Evolutionary conservation across 1,140 invertebrate genomes (phyloP).

Genomic region (Branchinecta lindahli): DNA sequence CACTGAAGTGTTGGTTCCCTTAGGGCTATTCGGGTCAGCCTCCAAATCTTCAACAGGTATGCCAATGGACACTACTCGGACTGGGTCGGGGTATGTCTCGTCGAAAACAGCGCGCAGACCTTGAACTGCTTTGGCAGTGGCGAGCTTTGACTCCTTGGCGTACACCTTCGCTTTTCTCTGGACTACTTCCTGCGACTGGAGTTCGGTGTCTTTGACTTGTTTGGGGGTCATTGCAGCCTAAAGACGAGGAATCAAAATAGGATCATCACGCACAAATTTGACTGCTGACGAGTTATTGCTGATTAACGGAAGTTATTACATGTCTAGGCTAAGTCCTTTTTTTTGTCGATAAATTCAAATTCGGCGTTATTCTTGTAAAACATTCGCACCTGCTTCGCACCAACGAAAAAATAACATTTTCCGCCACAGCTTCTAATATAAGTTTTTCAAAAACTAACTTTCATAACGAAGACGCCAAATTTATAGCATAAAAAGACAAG

Average conservation of each 20-base stretch:
- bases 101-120: constrained; percentile 96
- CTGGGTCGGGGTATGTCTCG: constrained; percentile 97
- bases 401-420: no score
- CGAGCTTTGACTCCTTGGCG: constrained; percentile 70
- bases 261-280: no score
- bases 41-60: constrained; percentile 78
- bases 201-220: constrained; percentile 75
- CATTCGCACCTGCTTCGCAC: no score
- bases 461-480: no score
- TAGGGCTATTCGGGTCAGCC: constrained; percentile 58
- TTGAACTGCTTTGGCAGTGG: constrained; percentile 73
- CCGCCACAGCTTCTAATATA: no score
- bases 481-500: no score
- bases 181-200: constrained; percentile 59
- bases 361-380: no score
- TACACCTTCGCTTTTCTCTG: constrained; percentile 65
- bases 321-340: no score
- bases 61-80: constrained; percentile 88
- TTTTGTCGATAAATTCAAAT: no score
- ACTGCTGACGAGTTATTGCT: no score
- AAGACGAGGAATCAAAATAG: constrained; percentile 15
- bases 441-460: no score
- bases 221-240: constrained; percentile 61
- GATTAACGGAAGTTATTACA: no score
- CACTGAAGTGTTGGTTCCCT: constrained; percentile 73